Evolutionary conservation across 64 coral and sea anemone genomes (phyloP), one percentile per base, ranked within the genome.

Genomic region (Actinia tenebrosa): DNA sequence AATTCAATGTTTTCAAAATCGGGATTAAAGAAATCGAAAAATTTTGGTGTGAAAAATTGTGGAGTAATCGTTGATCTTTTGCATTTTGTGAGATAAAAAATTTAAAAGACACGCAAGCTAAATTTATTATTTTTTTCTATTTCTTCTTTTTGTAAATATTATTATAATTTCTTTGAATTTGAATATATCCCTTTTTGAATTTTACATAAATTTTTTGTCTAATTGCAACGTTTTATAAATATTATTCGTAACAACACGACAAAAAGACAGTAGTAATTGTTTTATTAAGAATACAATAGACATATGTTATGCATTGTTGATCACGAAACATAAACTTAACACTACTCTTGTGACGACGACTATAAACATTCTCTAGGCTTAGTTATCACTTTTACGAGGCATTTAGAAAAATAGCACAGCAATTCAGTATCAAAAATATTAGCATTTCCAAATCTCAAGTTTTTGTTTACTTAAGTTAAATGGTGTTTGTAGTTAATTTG

Each of bases 231-330:
- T 30, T 42, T 43, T 30, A 9, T 6, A 16, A 27, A 75, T 75
- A 30, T 13, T 42, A 42, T 75, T 43, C 42, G n/a, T 30, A 75
- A 42, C 23, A 75, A 42, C n/a, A 30, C 10, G 10, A n/a, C 69
- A 75, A 75, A 71, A 22, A 42, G n/a, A 69, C 22, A 69, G 23
- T 43, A 37, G 69, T 75, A 75, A 75, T 75, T 75, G 69, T 75
- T 75, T 42, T 30, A 16, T 14, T 75, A 13, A 30, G 11, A 4
- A 15, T 37, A 75, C 69, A 75, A 75, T 14, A 43, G 69, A 10
- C 13, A 16, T 27, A 3, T 42, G 26, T 25, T 75, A 75, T 75
- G 69, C 69, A 75, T 75, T 75, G 3, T 3, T 42, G 23, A 26
- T 75, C 27, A 75, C 25, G 69, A 75, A 75, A 75, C 26, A 42